phyloP scores from a whole-genome alignment of 2,113 vertebrate species.

The Semnornis frantzii region DNA sequence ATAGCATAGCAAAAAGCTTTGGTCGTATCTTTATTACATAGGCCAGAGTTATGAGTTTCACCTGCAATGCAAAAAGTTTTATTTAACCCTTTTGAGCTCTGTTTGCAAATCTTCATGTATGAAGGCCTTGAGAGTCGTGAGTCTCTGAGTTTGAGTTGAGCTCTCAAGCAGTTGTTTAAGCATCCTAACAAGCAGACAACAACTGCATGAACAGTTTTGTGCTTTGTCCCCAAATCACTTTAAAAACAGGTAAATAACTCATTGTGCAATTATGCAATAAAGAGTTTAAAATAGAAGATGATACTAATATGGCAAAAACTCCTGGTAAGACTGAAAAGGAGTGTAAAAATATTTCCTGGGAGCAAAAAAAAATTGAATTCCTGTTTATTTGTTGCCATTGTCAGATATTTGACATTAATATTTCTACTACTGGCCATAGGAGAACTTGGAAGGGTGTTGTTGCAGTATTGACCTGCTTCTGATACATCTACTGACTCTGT shows the following conservation, averaged over 20 bases:
- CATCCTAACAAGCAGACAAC: not conserved
- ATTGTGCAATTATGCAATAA: not conserved
- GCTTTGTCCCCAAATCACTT: not conserved
- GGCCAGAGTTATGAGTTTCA: not conserved
- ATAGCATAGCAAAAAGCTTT: not conserved
- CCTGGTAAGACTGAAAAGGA: not conserved
- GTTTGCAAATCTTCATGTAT: not conserved
- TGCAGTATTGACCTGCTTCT: not conserved
- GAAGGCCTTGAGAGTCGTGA: not conserved
- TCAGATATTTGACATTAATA: not conserved
- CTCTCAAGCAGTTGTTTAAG: not conserved
- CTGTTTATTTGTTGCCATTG: not conserved
- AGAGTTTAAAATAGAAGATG: not conserved
- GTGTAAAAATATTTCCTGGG: not conserved
- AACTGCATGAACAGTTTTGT: not conserved
- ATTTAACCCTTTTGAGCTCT: not conserved
- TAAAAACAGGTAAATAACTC: not conserved
- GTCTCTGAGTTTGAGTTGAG: not conserved
- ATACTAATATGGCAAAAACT: not conserved
- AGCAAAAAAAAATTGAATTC: not conserved
- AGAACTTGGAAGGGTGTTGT: not conserved
- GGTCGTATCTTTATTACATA: not conserved
- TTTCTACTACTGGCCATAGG: not conserved
- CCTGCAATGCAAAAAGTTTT: not conserved
- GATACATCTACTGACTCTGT: not conserved